A percentile compares a stretch with the other conserved stretches of the same genome.
Conservation (phyloP, 1,140 invertebrate species). For the Danaus plexippus region DNA sequence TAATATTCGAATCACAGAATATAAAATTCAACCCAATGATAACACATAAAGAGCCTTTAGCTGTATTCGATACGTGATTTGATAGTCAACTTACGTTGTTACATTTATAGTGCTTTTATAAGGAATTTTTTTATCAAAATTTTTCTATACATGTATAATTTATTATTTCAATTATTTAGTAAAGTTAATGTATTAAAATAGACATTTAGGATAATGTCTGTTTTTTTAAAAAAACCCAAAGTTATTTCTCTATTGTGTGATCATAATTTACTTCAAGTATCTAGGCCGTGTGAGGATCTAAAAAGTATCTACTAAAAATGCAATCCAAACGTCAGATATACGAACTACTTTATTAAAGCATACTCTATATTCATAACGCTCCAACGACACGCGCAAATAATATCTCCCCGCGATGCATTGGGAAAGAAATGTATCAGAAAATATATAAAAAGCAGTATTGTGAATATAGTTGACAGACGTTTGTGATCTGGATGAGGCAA, state of each 20-base stretch:
- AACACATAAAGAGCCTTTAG: slow-evolving; percentile 22
- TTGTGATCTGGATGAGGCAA: slow-evolving; percentile 29
- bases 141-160: no score
- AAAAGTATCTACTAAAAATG: no score
- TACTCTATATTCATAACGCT: slow-evolving; percentile 70
- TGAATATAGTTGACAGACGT: slow-evolving; percentile 26
- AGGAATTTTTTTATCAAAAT: no score
- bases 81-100: slow-evolving; percentile 23
- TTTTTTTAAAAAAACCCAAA: no score
- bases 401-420: slow-evolving; percentile 67
- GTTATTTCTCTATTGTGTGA: no score
- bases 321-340: slow-evolving; percentile 2
- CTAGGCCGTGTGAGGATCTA: no score
- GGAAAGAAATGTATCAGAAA: slow-evolving; percentile 70
- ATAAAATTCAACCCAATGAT: not conserved
- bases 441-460: slow-evolving; percentile 63
- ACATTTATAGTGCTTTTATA: not conserved
- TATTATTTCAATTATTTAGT: no score
- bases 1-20: slow-evolving; percentile 30
- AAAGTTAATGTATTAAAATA: no score
- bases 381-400: slow-evolving; percentile 61
- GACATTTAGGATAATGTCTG: no score
- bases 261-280: no score
- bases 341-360: slow-evolving; percentile 63
- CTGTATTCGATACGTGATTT: slow-evolving; percentile 38